Evolutionary conservation across 2,113 vertebrate genomes (phyloP).

Genomic region (Herpetotheres cachinnans): DNA sequence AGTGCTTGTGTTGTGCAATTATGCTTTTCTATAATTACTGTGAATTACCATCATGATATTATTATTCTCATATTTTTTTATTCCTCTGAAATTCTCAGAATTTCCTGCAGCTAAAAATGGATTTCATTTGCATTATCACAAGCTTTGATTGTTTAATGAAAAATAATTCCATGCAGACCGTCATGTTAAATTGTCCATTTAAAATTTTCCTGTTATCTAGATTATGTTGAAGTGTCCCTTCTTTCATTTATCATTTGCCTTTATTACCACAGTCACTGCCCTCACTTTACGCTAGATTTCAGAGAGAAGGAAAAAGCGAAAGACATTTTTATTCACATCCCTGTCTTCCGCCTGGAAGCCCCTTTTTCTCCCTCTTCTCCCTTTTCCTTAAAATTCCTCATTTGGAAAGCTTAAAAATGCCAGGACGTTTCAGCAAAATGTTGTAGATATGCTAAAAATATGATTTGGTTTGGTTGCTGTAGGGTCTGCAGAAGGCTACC

Average conservation of each 20-base stretch:
- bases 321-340: background rate
- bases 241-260: slow-evolving; percentile 36
- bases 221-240: slow-evolving; percentile 28
- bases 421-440: background rate
- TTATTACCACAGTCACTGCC: slow-evolving; percentile 12
- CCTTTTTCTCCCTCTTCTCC: background rate
- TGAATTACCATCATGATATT: slow-evolving; percentile 61
- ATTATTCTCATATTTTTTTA: slow-evolving; percentile 52
- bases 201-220: slow-evolving; percentile 37
- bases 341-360: background rate
- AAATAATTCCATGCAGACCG: slow-evolving; percentile 53
- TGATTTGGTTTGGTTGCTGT: background rate
- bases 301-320: background rate
- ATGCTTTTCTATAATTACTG: slow-evolving; percentile 55
- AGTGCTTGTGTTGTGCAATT: slow-evolving; percentile 57
- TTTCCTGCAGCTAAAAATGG: slow-evolving; percentile 66
- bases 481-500: background rate
- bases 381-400: background rate
- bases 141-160: slow-evolving; percentile 64
- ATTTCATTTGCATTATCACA: slow-evolving; percentile 70
- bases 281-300: background rate
- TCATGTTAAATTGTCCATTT: slow-evolving; percentile 39
- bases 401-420: background rate
- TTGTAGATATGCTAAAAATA: background rate
- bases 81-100: slow-evolving; percentile 49